Conservation (phyloP, 2,797 vertebrate genomes). For the Taenioides sp. region DNA sequence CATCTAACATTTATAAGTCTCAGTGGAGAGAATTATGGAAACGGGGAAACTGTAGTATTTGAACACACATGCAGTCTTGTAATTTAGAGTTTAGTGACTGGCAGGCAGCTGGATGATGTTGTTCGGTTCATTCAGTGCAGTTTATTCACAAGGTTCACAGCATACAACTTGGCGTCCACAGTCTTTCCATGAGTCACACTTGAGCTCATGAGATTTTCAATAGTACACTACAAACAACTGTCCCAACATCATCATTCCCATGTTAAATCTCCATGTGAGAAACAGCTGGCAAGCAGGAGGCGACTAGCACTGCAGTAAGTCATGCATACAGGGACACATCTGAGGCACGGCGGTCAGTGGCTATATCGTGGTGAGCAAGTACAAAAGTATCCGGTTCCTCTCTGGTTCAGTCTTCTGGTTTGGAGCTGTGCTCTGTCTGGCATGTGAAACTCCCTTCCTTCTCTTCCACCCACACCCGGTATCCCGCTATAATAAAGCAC, state of each 20-base stretch:
- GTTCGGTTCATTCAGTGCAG: slow-evolving; percentile 35
- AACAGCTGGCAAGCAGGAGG: slow-evolving; percentile 38
- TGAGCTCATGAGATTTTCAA: slow-evolving; percentile 54
- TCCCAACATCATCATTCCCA: slow-evolving; percentile 53
- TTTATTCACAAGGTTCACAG: slow-evolving; percentile 22
- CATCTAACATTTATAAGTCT: slow-evolving; percentile 13
- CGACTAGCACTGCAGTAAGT: slow-evolving; percentile 53
- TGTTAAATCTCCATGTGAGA: slow-evolving; percentile 45
- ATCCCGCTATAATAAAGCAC: slow-evolving; percentile 46
- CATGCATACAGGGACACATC: slow-evolving; percentile 56
- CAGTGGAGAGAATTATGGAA: slow-evolving; percentile 24
- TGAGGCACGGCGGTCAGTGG: slow-evolving; percentile 47
- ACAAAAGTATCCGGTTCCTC: slow-evolving; percentile 45
- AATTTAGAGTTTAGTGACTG: slow-evolving; percentile 39
- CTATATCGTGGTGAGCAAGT: slow-evolving; percentile 51
- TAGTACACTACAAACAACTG: slow-evolving; percentile 33
- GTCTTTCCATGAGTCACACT: slow-evolving; percentile 69
- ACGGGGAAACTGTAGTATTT: slow-evolving; percentile 24
- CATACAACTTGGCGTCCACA: slow-evolving; percentile 39
- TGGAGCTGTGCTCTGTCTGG: slow-evolving; percentile 36
- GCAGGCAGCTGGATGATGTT: slow-evolving; percentile 40
- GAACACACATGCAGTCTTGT: slow-evolving; percentile 23
- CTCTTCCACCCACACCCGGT: slow-evolving; percentile 47
- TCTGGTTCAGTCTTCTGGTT: slow-evolving; percentile 39
- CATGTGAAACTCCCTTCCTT: slow-evolving; percentile 51